These are phyloP conservation scores for Caenorhabditis inopinata DNA, from an alignment of 1,140 invertebrate genomes.

Conservation along the genomic window DNA sequence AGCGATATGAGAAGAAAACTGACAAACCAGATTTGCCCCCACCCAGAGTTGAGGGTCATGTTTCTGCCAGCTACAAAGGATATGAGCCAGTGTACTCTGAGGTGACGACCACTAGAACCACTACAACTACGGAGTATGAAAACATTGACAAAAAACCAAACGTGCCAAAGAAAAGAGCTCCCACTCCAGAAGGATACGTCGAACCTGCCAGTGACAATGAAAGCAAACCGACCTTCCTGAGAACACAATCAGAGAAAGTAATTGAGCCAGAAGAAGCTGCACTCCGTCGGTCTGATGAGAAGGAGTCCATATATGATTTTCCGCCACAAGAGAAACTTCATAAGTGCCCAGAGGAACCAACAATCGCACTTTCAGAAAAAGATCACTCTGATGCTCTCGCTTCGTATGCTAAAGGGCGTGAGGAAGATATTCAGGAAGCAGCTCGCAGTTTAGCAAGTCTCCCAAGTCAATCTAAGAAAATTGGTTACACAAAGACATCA, in stretches of 20 bases:
- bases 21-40: conserved; percentile 9
- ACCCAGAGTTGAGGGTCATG: conserved; percentile 13
- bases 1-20: conserved; percentile 28
- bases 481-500: neutral
- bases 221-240: neutral
- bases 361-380: neutral
- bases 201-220: conserved; percentile 6
- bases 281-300: conserved; percentile 37
- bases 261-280: neutral
- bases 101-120: conserved; percentile 22
- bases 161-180: conserved; percentile 8
- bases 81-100: conserved; percentile 16
- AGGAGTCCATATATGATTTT: conserved; percentile 40
- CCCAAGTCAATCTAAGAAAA: neutral
- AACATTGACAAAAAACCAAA: conserved; percentile 28
- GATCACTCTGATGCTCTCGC: neutral
- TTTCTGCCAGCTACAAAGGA: neutral
- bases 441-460: neutral
- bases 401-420: neutral
- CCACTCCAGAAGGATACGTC: conserved; percentile 20
- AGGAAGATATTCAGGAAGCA: neutral
- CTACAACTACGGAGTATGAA: conserved; percentile 17
- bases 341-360: conserved; percentile 3
- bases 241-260: conserved; percentile 37
- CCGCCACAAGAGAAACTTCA: conserved; percentile 34